These are phyloP conservation scores for Amblyopsis hoosieri DNA, from an alignment of 2,797 vertebrate genomes.

Conservation along the genomic window DNA sequence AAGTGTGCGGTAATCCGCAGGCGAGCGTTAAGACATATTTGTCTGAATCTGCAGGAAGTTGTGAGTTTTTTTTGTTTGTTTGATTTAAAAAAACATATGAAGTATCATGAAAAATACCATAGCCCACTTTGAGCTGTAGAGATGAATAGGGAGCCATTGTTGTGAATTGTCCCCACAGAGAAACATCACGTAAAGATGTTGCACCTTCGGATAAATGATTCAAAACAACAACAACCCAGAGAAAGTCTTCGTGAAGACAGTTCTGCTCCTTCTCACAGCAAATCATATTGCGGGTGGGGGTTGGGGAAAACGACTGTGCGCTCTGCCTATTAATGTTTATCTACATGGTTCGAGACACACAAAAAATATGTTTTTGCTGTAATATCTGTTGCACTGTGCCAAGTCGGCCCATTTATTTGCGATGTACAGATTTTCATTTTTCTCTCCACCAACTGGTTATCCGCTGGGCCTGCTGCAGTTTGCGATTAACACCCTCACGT, in stretches of 20 bases:
- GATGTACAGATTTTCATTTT: conserved; percentile 18
- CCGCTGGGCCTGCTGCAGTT: conserved; percentile 19
- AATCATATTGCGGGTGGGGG: too few relatives aligned
- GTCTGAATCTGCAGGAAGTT: conserved; percentile 49
- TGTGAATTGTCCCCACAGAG: conserved; percentile 39
- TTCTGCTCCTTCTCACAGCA: conserved; percentile 33
- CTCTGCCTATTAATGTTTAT: too few relatives aligned
- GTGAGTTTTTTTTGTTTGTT: conserved; percentile 29
- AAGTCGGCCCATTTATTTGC: conserved; percentile 25
- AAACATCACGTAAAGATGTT: conserved; percentile 42
- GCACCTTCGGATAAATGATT: conserved; percentile 42
- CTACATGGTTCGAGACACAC: conserved; percentile 25
- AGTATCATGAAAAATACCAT: conserved; percentile 33
- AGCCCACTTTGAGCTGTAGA: conserved; percentile 27
- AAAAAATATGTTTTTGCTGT: conserved; percentile 20
- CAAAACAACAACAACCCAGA: conserved; percentile 47
- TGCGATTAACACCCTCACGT: conserved; percentile 39
- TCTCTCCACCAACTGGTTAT: conserved; percentile 17
- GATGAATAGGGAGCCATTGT: conserved; percentile 42
- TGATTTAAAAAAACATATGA: conserved; percentile 27
- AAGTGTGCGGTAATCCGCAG: conserved; percentile 5
- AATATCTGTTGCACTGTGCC: conserved; percentile 27
- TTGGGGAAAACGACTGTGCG: too few relatives aligned
- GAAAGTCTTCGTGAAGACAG: conserved; percentile 26
- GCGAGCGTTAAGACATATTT: conserved; percentile 36